phyloP scores from a whole-genome alignment of 1,140 invertebrate species.

The Lerema accius region DNA sequence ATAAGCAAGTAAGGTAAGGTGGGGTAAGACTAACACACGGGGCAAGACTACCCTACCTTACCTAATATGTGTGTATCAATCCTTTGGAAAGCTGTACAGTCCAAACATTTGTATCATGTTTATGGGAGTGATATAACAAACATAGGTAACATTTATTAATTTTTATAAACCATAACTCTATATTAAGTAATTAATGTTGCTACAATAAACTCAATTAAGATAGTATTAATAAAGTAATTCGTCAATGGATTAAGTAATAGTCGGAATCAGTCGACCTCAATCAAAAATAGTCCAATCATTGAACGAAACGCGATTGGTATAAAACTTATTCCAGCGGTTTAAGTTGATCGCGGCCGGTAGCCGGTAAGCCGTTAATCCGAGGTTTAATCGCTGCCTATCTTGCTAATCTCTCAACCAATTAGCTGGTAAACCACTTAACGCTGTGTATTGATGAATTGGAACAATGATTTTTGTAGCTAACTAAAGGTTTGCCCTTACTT shows the following conservation, averaged over 20 bases:
- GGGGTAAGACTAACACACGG: too few relatives aligned
- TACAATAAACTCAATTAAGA: too few relatives aligned
- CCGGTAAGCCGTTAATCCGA: constrained; percentile 17
- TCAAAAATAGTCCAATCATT: constrained; percentile 6
- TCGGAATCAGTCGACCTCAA: constrained; percentile 3
- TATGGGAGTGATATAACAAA: too few relatives aligned
- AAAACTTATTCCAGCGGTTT: constrained; percentile 10
- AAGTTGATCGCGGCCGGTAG: constrained; percentile 3
- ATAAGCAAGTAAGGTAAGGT: too few relatives aligned
- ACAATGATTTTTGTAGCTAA: not conserved
- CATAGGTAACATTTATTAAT: too few relatives aligned
- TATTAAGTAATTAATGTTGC: too few relatives aligned
- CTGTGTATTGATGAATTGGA: constrained; percentile 8
- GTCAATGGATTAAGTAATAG: not conserved
- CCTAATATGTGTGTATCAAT: too few relatives aligned
- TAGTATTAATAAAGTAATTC: not conserved
- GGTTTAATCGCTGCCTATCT: constrained; percentile 26
- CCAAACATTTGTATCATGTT: too few relatives aligned
- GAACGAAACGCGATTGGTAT: constrained; percentile 5
- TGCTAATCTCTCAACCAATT: constrained; percentile 29
- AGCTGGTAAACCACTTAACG: constrained; percentile 29
- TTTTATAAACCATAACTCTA: too few relatives aligned
- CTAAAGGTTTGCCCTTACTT: too few relatives aligned
- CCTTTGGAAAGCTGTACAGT: too few relatives aligned
- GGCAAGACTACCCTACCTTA: too few relatives aligned